These are phyloP conservation scores for Volucella bombylans DNA, from an alignment of 2,888 invertebrate genomes.

Conservation along the genomic window DNA sequence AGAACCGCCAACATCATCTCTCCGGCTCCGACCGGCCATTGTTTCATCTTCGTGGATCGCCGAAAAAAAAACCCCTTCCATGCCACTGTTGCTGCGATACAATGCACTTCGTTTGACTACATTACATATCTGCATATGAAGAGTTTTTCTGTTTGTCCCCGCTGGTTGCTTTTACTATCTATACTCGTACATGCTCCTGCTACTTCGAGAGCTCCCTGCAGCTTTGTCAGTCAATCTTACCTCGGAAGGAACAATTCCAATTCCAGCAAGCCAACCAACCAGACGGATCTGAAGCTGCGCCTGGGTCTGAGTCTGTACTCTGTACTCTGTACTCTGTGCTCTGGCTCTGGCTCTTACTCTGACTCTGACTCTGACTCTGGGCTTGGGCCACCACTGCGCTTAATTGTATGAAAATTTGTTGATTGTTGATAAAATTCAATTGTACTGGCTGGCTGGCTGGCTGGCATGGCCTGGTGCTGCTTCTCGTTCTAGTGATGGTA, in stretches of 20 bases:
- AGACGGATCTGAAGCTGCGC: constrained; percentile 51
- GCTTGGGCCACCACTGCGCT: constrained; percentile 73
- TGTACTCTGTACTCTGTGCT: no score
- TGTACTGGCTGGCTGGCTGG: constrained; percentile 59
- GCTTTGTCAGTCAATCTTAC: constrained; percentile 73
- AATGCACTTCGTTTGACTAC: constrained; percentile 54
- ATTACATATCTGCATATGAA: constrained; percentile 65
- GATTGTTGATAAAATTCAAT: constrained; percentile 77
- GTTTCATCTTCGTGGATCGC: constrained; percentile 61
- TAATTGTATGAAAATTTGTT: constrained; percentile 77
- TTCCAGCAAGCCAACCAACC: constrained; percentile 50
- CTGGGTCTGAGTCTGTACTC: not conserved
- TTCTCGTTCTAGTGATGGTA: constrained; percentile 21
- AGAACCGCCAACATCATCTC: constrained; percentile 68
- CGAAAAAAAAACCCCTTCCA: constrained; percentile 16
- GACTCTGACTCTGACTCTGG: not conserved
- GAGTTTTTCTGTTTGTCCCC: constrained; percentile 65
- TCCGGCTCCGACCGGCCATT: constrained; percentile 51
- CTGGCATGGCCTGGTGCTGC: not conserved
- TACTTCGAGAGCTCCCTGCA: constrained; percentile 42
- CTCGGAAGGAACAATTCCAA: constrained; percentile 45
- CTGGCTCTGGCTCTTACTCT: no score
- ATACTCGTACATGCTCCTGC: constrained; percentile 1
- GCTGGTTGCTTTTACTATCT: not conserved
- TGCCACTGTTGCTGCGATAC: constrained; percentile 36